Base-by-base conservation (phyloP, 2,797 vertebrate genomes). In the Limosa lapponica region DNA sequence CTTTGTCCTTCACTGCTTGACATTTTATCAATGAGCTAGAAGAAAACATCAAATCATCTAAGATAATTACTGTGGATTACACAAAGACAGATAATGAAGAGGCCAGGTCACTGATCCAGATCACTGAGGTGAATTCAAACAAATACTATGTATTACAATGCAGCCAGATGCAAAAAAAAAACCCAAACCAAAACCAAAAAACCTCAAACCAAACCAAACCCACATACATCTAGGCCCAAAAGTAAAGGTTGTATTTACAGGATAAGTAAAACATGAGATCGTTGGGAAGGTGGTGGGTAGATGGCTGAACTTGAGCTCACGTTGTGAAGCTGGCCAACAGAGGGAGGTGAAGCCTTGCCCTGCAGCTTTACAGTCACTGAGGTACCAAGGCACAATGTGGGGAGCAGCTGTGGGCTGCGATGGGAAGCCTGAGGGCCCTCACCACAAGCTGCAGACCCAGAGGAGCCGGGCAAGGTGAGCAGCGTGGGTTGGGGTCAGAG, bases 11-110 rank as follows among this genome's bases (percentile, higher is more conserved):
- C 90, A 66, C 36, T 80, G 80, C 74, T 79, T 94, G 87, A 95
- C 89, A 66, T 94, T 84, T 96, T 93, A 87, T 89, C 95, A 93
- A 89, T 93, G 92, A 82, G 36, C 83, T 93, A 84, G 92, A 95
- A 89, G 86, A 97, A 93, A 96, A 94, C 81, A 92, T 66, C 55
- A 94, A 89, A 93, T 92, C 70, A 82, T 64, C 83, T 72, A 79
- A 48, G 83, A 73, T 94, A 94, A 93, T 94, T 84, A 79, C 59
- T 72, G 72, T 37, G 81, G 74, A 75, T 92, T 87, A 89, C 81
- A 87, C 25, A 52, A 61, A 83, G 72, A 57, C 37, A 89, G 87
- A 62, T 52, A 94, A 93, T 41, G 80, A 83, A 90, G 83, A 62
- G 55, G 55, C 66, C 59, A 82, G 62, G 73, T 61, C 80, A 39